Base-by-base conservation (phyloP, 2,113 vertebrate genomes). In the Steatornis caripensis region DNA sequence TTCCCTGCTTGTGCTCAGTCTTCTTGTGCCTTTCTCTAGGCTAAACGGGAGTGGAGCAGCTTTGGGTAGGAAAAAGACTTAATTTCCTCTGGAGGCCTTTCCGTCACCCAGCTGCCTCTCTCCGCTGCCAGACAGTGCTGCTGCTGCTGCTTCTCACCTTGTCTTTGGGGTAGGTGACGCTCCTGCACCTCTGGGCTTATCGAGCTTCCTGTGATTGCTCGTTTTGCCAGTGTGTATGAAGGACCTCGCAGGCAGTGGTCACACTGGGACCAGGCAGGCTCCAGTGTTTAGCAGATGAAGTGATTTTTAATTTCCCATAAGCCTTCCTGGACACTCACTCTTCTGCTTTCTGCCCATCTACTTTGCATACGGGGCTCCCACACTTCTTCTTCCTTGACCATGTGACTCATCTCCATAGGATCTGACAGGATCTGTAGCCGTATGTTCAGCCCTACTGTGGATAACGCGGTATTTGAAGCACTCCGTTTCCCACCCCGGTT, bases 61-160 rank as follows among this genome's bases (percentile, higher is more conserved):
- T 89, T 43, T 36, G 41, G 10, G 26, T 65, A 20, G 57, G 57
- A 86, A 55, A 39, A 70, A 29, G 17, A 9, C 8, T 6, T 6
- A 0, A 26, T 85, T 55, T 83, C 18, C 51, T 51, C 30, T 3
- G 5, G 22, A 51, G 45, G 26, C 27, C n/a, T 0, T 87, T 66
- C 5, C 0, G 0, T 36, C 32, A 61, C 13, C 30, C 11, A 6
- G 45, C 36, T 68, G 68, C 61, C 37, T 62, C 15, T 22, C 26
- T 39, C 18, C 1, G 4, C 30, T 41, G 53, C 58, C 0, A 0
- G 39, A 9, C 32, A n/a, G 27, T 32, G 41, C 75, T 77, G 62
- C 75, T 32, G 41, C 75, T 77, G 62, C 75, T 84, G 48, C 45
- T 37, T 46, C 76, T 72, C 30, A 4, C 48, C 48, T 26, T 12